Base-by-base conservation (phyloP, 2,888 invertebrate genomes). In the Coremacera marginata region DNA sequence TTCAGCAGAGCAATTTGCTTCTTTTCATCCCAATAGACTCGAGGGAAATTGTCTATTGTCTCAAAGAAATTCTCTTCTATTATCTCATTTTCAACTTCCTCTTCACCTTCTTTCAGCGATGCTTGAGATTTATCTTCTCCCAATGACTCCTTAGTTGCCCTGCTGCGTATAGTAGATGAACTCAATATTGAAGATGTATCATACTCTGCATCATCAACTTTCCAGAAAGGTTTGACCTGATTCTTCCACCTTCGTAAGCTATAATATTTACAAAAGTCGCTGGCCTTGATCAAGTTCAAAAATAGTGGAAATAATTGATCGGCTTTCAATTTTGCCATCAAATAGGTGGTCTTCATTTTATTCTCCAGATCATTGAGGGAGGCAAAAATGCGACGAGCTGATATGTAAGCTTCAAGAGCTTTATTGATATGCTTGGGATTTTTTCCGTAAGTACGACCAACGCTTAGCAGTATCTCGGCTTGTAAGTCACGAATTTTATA, bases 241-340 rank as follows among this genome's bases (percentile, higher is more conserved):
- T 83, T 84, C 80, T 87, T 86, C 86, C 86, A 86, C 70, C 82
- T 84, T 0, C 83, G 81, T 5, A 86, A 75, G 60, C 85, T 85
- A 60, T 80, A 83, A 71, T 86, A 84, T 52, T 83, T 83, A 63
- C 87, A 86, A 60, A 83, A 85, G 5, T 62, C 34, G 0, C 83
- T 81, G 0, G 80, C 77, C 79, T 87, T 87, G 0, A 86, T 70
- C 82, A 87, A 82, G 74, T 85, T 84, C 81, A 86, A 85, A 9
- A 86, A 85, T 3, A 84, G 79, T 0, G 87, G 87, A 0, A 85
- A 84, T 4, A 87, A 85, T 63, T 85, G 84, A 37, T 86, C 82
- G 4, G 85, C 84, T 78, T 85, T 80, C 0, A 86, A 77, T 22
- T 87, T 86, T 52, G 86, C 86, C 84, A 85, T 82, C 11, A 87